phyloP scores from a whole-genome alignment of 1,140 invertebrate species.

The Drosophila paulistorum region DNA sequence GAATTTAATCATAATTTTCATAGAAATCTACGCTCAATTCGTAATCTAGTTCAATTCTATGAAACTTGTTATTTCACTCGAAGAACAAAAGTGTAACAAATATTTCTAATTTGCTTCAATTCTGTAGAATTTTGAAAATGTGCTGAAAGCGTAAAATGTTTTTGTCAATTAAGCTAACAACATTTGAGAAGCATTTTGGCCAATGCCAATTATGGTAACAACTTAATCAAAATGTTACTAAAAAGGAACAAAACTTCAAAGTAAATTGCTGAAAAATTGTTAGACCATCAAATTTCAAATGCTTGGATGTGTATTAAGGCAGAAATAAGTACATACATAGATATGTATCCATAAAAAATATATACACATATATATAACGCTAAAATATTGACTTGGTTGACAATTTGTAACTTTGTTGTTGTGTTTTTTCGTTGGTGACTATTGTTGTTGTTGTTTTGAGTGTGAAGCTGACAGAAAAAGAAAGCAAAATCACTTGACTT shows the following conservation, averaged over 20 bases:
- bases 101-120: no score
- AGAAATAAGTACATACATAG: conserved; percentile 16
- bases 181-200: conserved; percentile 32
- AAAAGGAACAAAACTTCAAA: conserved; percentile 25
- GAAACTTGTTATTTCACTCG: no score
- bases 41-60: no score
- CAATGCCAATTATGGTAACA: conserved; percentile 67
- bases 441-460: conserved; percentile 15
- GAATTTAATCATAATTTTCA: no score
- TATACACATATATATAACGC: conserved; percentile 14
- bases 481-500: conserved; percentile 67
- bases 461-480: conserved; percentile 16
- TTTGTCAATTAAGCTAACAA: conserved; percentile 52
- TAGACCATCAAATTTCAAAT: conserved; percentile 27
- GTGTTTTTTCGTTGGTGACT: neutral
- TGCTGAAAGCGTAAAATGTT: neutral
- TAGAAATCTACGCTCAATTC: no score
- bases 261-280: conserved; percentile 53
- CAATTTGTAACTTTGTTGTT: conserved; percentile 51
- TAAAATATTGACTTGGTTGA: conserved; percentile 48
- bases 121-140: neutral
- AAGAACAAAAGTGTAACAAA: no score
- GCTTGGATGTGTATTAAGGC: neutral
- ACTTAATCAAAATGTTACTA: conserved; percentile 22
- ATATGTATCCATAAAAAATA: neutral